A percentile compares a stretch with the other conserved stretches of the same genome.
These are phyloP conservation scores for Leistus spinibarbis DNA, from an alignment of 2,888 invertebrate genomes.

Conservation along the genomic window DNA sequence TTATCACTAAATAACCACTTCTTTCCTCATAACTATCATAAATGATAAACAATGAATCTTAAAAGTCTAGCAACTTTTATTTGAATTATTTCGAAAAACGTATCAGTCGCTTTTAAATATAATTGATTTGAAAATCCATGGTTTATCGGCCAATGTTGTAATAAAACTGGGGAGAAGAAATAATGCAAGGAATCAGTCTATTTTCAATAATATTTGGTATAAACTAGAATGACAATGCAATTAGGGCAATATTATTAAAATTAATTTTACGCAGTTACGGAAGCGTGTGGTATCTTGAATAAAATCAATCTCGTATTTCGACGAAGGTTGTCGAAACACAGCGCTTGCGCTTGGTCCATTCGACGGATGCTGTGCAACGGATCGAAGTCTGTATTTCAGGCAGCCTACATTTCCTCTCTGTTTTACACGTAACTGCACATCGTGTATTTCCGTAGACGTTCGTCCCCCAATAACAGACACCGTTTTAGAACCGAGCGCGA, in stretches of 20 bases:
- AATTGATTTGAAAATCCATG: too few species aligned
- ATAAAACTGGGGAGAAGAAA: too few species aligned
- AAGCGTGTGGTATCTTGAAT: neutral
- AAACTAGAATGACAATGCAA: too few species aligned
- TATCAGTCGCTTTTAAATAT: too few species aligned
- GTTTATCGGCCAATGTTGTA: too few species aligned
- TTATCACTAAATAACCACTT: neutral
- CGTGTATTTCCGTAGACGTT: slow-evolving; percentile 8
- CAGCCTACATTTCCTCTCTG: neutral
- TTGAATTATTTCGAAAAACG: too few species aligned
- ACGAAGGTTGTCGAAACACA: neutral
- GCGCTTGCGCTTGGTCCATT: slow-evolving; percentile 15
- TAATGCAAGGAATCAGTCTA: too few species aligned
- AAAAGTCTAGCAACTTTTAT: too few species aligned
- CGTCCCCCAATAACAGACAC: slow-evolving; percentile 7
- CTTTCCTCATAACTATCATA: neutral
- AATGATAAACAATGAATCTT: too few species aligned
- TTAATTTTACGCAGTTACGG: neutral
- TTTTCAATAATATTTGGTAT: too few species aligned
- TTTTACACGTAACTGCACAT: slow-evolving; percentile 4
- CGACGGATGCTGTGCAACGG: slow-evolving; percentile 20
- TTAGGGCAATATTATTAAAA: too few species aligned
- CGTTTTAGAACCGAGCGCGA: slow-evolving; percentile 22
- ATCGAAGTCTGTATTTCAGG: slow-evolving; percentile 12
- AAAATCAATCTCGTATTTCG: slow-evolving; percentile 20